Evolutionary conservation across 2,888 invertebrate species (phyloP).

Genomic region (Thera britannica): DNA sequence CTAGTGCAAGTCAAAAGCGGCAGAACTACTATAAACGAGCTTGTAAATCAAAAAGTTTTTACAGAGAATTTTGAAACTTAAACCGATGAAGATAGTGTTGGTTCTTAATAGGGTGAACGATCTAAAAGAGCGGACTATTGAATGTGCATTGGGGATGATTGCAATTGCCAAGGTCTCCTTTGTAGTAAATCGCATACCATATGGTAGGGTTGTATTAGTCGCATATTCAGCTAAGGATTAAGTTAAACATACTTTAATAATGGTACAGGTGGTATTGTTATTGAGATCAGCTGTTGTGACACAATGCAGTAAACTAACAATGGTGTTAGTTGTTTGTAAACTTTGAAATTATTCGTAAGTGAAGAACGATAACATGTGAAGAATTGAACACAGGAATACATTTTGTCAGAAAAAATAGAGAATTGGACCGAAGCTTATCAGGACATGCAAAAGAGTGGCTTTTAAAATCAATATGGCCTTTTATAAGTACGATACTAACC

Average conservation of each 20-base stretch:
- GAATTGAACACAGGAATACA: too few relatives aligned
- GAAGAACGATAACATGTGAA: too few relatives aligned
- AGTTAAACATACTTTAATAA: slow-evolving; percentile 76
- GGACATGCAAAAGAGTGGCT: too few relatives aligned
- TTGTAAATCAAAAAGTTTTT: slow-evolving; percentile 51
- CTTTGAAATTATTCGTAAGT: background rate
- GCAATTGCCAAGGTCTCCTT: slow-evolving; percentile 59
- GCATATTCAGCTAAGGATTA: slow-evolving; percentile 60
- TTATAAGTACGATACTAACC: too few relatives aligned
- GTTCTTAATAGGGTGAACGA: slow-evolving; percentile 74
- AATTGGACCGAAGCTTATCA: too few relatives aligned
- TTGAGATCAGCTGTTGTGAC: slow-evolving; percentile 45
- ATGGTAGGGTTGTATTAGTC: slow-evolving; percentile 73
- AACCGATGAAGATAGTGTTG: slow-evolving; percentile 40
- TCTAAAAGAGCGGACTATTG: slow-evolving; percentile 70
- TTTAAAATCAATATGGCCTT: too few relatives aligned
- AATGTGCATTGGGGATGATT: slow-evolving; percentile 73
- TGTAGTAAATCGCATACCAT: slow-evolving; percentile 73
- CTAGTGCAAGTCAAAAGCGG: slow-evolving; percentile 63
- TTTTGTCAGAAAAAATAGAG: too few relatives aligned
- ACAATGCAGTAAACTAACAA: background rate
- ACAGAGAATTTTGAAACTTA: slow-evolving; percentile 41
- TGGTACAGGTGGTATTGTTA: slow-evolving; percentile 63
- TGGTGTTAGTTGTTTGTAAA: background rate
- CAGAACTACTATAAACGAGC: slow-evolving; percentile 65